Conservation (phyloP, 2,113 vertebrate species). For the Sminthopsis crassicaudata region DNA sequence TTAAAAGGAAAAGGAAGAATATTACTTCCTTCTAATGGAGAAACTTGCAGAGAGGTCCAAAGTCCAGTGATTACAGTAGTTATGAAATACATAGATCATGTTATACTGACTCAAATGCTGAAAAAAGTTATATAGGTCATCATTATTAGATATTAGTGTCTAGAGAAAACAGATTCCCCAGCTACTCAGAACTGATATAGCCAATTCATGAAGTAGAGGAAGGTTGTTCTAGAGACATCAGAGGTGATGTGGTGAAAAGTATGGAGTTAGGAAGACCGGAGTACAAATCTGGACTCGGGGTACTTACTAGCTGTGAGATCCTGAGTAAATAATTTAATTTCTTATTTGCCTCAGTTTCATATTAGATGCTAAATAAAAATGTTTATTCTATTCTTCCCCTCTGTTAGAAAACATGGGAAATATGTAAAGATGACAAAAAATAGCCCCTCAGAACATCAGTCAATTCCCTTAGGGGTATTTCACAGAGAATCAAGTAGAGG, state of each 20-base stretch:
- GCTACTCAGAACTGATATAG: no score
- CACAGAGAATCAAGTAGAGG: not conserved
- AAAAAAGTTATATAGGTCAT: not conserved
- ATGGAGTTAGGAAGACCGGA: not conserved
- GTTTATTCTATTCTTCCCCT: not conserved
- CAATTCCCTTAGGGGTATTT: not conserved
- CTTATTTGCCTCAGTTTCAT: no score
- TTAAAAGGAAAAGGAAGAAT: not conserved
- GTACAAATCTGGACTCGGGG: no score
- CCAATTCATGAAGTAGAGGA: no score
- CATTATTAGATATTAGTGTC: no score
- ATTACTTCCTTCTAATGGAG: not conserved
- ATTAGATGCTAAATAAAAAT: not conserved
- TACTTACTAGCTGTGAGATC: not conserved
- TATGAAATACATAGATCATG: not conserved
- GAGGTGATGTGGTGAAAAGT: not conserved
- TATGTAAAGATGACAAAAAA: not conserved
- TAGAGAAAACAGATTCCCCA: no score
- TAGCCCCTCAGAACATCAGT: not conserved
- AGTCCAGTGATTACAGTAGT: not conserved
- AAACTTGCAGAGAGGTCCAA: not conserved
- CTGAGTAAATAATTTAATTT: not conserved
- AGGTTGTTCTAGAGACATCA: not conserved
- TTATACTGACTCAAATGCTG: not conserved
- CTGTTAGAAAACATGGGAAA: not conserved